Percentiles rank a stretch among this genome's conserved stretches.
Conservation (phyloP, 2,888 invertebrate species). For the Sarcophaga carnaria region DNA sequence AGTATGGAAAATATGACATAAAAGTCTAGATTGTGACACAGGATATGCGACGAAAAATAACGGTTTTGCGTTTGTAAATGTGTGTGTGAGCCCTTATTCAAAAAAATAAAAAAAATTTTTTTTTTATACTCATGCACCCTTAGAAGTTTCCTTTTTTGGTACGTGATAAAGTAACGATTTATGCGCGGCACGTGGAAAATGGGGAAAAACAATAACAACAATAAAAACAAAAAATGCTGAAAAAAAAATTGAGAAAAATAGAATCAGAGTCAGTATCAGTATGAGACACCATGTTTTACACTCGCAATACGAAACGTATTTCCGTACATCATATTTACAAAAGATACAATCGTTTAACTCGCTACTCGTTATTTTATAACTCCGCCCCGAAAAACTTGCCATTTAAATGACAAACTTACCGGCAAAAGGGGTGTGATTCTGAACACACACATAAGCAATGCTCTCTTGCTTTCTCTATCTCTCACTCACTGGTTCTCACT, state of each 20-base stretch:
- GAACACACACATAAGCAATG: background rate
- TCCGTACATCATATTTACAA: conserved; percentile 68
- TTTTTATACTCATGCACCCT: background rate
- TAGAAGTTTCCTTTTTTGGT: conserved; percentile 24
- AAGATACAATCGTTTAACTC: conserved; percentile 39
- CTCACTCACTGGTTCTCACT: background rate
- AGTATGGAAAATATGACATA: conserved; percentile 64
- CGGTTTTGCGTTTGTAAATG: background rate
- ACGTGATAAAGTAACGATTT: conserved; percentile 76
- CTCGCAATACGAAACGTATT: conserved; percentile 27
- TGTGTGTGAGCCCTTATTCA: background rate
- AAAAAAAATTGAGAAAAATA: background rate
- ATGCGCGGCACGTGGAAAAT: conserved; percentile 78
- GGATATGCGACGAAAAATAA: conserved; percentile 31
- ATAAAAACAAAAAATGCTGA: conserved; percentile 23
- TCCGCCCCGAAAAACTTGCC: conserved; percentile 39
- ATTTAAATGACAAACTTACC: background rate
- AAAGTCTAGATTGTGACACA: conserved; percentile 60
- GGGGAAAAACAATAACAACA: conserved; percentile 65
- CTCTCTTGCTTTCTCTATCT: conserved; percentile 31
- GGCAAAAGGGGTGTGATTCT: conserved; percentile 47
- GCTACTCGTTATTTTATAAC: conserved; percentile 49
- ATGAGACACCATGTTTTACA: conserved; percentile 39
- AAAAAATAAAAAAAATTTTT: background rate
- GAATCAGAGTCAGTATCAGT: no score